Base-by-base conservation (phyloP, 2,797 vertebrate genomes). In the Chrysocyon brachyurus region DNA sequence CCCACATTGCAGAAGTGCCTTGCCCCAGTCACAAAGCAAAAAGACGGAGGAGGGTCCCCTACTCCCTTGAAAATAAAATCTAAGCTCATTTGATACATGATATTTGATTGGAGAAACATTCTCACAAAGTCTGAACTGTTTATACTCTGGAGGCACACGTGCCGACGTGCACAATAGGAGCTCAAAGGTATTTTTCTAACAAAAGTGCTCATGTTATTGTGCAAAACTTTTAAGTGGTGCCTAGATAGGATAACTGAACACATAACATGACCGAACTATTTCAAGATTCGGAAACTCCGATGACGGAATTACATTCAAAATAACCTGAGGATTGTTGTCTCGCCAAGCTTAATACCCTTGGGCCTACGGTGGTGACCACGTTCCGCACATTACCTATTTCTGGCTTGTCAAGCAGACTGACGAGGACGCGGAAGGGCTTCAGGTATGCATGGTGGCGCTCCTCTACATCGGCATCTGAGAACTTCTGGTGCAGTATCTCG, bases 321-420 rank as follows among this genome's bases (percentile, higher is more conserved):
- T 12, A 16, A 14, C 0, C 0, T 0, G 12, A 0, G 31, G 89
- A 54, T 0, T 57, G n/a, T 5, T 5, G 31, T 9, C 40, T 63
- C 22, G 3, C 31, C 1, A 14, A 1, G 5, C 12, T 54, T 10
- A 56, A 36, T 9, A 49, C 49, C 56, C 78, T 17, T 31, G 2
- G 31, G 64, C 52, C 3, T 3, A 6, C 0, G 28, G 6, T 0
- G 21, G 68, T 0, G 26, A n/a, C 4, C 6, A 17, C 26, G 1
- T 6, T 3, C 21, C 57, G 6, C 0, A 52, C 0, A 28, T 97
- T 98, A 99, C 99, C 99, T 98, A 99, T 99, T 96, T 99, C 99
- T 0, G 99, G 99, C 98, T 99, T 99, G 99, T 99, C 99, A 73
- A 99, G 99, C 87, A 99, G 99, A 97, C 99, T 99, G 96, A 99